These are phyloP conservation scores for Andricus grossulariae DNA, from an alignment of 1,140 invertebrate genomes.

Conservation along the genomic window DNA sequence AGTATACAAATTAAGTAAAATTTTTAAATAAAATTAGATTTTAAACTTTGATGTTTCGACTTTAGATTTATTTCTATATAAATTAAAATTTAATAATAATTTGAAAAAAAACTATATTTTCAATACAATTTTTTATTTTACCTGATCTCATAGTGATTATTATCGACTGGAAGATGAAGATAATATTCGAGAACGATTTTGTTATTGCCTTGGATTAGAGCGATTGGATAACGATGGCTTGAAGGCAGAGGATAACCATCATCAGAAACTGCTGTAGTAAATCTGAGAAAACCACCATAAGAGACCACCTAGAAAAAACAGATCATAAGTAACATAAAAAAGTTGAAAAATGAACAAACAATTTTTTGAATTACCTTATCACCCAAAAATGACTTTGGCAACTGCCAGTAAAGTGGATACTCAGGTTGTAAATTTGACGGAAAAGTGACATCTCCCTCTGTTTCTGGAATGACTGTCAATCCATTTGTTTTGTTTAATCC, in stretches of 20 bases:
- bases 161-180: slow-evolving; percentile 66
- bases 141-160: slow-evolving; percentile 80
- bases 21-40: slow-evolving; percentile 31
- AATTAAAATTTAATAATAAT: too few relatives aligned
- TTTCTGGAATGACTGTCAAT: slow-evolving; percentile 82
- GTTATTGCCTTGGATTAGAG: slow-evolving; percentile 88
- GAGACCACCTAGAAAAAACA: slow-evolving; percentile 82
- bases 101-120: slow-evolving; percentile 2
- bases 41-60: too few relatives aligned
- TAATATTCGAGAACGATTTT: slow-evolving; percentile 87
- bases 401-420: slow-evolving; percentile 90
- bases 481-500: slow-evolving; percentile 78
- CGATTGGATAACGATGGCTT: slow-evolving; percentile 85
- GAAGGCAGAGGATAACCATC: slow-evolving; percentile 78
- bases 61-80: too few relatives aligned
- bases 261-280: slow-evolving; percentile 82
- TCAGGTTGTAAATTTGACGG: slow-evolving; percentile 81
- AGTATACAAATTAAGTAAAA: slow-evolving; percentile 1
- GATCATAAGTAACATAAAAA: neutral
- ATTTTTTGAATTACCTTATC: slow-evolving; percentile 81
- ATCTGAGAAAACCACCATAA: slow-evolving; percentile 93
- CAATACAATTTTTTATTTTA: slow-evolving; percentile 54
- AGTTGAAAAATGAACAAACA: neutral
- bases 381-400: slow-evolving; percentile 89
- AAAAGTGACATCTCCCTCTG: slow-evolving; percentile 80